Conservation (phyloP, 2,797 vertebrate genomes). For the Smutsia temminckii region DNA sequence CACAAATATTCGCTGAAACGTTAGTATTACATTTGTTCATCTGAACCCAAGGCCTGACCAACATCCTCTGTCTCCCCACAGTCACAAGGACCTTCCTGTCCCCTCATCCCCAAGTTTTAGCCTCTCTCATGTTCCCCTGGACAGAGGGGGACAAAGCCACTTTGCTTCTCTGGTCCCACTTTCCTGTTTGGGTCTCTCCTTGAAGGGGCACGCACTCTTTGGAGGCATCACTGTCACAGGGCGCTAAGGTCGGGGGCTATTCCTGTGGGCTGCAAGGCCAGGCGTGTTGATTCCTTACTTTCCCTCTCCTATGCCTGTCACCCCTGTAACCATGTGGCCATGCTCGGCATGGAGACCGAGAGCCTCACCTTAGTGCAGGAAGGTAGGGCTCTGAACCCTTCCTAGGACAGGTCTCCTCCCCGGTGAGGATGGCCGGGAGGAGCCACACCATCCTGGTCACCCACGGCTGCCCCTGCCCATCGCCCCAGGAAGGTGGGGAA, state of each 20-base stretch:
- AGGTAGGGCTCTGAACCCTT: background rate
- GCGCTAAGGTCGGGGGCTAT: background rate
- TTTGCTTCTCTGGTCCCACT: background rate
- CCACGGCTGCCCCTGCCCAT: background rate
- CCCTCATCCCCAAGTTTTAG: background rate
- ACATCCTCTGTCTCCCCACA: background rate
- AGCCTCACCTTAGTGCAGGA: background rate
- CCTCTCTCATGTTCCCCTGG: background rate
- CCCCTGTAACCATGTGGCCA: too few relatives aligned
- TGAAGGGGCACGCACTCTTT: background rate
- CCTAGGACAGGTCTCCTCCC: background rate
- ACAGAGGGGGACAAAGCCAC: background rate
- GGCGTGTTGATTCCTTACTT: background rate
- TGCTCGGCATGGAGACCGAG: background rate
- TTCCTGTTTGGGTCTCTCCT: background rate
- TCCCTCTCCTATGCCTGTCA: background rate
- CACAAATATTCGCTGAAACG: background rate
- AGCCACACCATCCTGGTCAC: background rate
- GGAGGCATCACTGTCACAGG: background rate
- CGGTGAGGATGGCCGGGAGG: background rate
- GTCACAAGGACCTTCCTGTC: background rate
- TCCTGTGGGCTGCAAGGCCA: background rate
- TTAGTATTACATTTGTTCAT: background rate
- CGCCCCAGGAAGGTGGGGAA: background rate
- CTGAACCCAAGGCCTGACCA: background rate